These are phyloP conservation scores for Thereva unica DNA, from an alignment of 2,888 invertebrate species.

Conservation along the genomic window DNA sequence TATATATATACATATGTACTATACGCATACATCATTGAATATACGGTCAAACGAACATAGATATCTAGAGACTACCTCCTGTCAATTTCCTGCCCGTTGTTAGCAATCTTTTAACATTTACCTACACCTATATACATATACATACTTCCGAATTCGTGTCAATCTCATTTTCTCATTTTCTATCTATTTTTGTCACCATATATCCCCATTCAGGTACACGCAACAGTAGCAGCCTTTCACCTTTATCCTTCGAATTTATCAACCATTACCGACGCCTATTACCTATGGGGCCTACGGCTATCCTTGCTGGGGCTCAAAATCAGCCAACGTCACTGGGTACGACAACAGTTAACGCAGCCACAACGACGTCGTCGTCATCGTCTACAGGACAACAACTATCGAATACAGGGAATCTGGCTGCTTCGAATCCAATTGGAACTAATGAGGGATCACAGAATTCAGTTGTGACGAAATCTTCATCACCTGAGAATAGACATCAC, in stretches of 20 bases:
- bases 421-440: slow-evolving; percentile 31
- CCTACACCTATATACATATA: too few species aligned
- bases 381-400: slow-evolving; percentile 20
- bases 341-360: slow-evolving; percentile 7
- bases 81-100: slow-evolving; percentile 1
- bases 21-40: too few species aligned
- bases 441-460: slow-evolving; percentile 40
- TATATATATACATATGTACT: too few species aligned
- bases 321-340: slow-evolving; percentile 15
- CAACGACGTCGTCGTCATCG: slow-evolving; percentile 12
- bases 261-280: slow-evolving; percentile 42
- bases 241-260: slow-evolving; percentile 41
- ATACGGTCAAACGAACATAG: too few species aligned
- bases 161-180: too few species aligned
- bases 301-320: slow-evolving; percentile 26
- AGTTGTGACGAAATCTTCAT: slow-evolving; percentile 37
- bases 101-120: neutral
- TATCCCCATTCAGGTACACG: slow-evolving; percentile 35
- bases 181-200: neutral
- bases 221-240: slow-evolving; percentile 38
- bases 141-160: too few species aligned
- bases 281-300: slow-evolving; percentile 41
- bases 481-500: slow-evolving; percentile 38
- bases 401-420: slow-evolving; percentile 14
- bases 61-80: neutral